Evolutionary conservation across 2,888 invertebrate genomes (phyloP), one percentile per base, ranked within the genome.

Genomic region (Lasioglossum malachurum): DNA sequence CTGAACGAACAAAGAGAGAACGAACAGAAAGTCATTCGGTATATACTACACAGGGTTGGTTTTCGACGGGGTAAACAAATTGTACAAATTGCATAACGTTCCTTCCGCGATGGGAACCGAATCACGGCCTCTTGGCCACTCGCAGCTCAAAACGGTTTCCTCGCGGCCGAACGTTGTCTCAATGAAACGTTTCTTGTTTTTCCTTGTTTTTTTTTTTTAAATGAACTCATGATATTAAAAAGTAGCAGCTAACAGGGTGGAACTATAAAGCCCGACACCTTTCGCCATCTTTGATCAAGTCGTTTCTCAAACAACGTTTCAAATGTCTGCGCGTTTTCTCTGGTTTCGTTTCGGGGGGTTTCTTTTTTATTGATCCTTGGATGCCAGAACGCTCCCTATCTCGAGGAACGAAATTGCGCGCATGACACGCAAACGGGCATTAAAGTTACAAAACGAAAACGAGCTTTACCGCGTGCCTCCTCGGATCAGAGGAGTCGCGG

Each of bases 401-500:
- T 67, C 78, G 75, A 80, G 73, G 80, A 83, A 86, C 60, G 79
- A 83, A 71, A 78, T 90, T 74, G 78, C 74, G 75, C 82, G 84
- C 78, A 83, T 78, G 76, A 84, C 74, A 81, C 86, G 86, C 92
- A 79, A 67, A 93, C 92, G 94, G 94, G 94, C 94, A 94, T 94
- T 94, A 94, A 57, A 91, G 92, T 92, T 91, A 91, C 84, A 88
- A 91, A 90, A 84, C 57, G 57, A 64, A 91, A 94, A 93, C 93
- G 94, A 94, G 94, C 94, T 94, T 94, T 94, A 94, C 89, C 69
- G 41, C 90, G 91, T 83, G 79, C 78, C 85, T 84, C 89, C 89
- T 87, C 82, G 46, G 69, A 64, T 77, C 41, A 41, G 86, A 88
- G 89, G 71, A 87, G 85, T 87, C 90, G 92, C 90, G 92, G 90